phyloP scores from a whole-genome alignment of 2,113 vertebrate species.

The Acrocephalus kingi region DNA sequence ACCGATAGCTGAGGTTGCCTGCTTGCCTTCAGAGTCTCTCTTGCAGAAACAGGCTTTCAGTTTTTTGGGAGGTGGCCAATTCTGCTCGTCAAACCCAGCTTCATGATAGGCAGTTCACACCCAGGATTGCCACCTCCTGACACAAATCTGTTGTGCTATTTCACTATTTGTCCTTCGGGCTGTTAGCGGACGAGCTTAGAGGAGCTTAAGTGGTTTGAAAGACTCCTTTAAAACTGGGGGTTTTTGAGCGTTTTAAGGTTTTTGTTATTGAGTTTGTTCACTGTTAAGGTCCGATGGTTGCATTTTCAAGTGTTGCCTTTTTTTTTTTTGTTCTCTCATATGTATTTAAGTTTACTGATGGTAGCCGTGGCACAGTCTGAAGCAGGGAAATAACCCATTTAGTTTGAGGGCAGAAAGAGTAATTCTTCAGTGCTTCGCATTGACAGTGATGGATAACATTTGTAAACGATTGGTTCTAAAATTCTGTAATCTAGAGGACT shows the following conservation, averaged over 20 bases:
- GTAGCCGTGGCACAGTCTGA: neutral
- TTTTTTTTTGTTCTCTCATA: neutral
- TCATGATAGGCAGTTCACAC: slow-evolving; percentile 59
- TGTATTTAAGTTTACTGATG: neutral
- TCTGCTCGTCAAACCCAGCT: slow-evolving; percentile 27
- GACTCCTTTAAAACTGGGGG: neutral
- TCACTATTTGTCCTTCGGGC: slow-evolving; percentile 48
- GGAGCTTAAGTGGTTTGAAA: neutral
- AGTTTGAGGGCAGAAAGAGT: neutral
- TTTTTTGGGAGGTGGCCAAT: slow-evolving; percentile 42
- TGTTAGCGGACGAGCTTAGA: neutral
- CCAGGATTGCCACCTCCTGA: slow-evolving; percentile 57
- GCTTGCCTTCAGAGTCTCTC: neutral
- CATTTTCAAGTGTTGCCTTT: neutral
- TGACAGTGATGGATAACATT: neutral
- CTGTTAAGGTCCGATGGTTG: neutral
- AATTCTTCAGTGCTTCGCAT: neutral
- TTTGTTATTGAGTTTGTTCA: neutral
- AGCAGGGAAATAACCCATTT: neutral
- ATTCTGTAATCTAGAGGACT: neutral
- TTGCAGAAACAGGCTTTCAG: neutral
- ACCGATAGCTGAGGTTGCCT: neutral
- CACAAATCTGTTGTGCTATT: slow-evolving; percentile 65
- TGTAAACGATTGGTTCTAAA: neutral
- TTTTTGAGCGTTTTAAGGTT: neutral